These are phyloP conservation scores for Trachurus trachurus DNA, from an alignment of 2,797 vertebrate species.

Conservation along the genomic window DNA sequence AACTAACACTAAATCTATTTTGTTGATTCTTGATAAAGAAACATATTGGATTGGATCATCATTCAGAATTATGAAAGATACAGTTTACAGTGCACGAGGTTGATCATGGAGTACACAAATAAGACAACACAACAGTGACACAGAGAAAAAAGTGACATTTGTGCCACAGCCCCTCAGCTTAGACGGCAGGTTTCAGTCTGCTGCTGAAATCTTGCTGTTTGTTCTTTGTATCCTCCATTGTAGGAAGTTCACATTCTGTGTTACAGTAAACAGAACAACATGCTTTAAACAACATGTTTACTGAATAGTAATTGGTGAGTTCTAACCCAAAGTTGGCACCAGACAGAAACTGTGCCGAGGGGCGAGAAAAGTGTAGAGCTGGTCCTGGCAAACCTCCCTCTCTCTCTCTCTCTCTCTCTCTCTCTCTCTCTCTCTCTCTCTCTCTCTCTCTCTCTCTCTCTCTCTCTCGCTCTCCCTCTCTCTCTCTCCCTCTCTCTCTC, in stretches of 20 bases:
- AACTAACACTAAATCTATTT: neutral
- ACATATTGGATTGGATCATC: neutral
- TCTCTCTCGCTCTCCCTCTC: neutral
- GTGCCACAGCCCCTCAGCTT: conserved; percentile 12
- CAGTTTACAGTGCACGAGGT: neutral
- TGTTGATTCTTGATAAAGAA: neutral
- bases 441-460: conserved; percentile 53
- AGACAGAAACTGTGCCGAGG: conserved; percentile 9
- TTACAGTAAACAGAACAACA: neutral
- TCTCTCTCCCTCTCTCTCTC: neutral
- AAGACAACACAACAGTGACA: neutral
- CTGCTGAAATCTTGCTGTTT: neutral
- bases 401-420: neutral
- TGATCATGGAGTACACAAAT: neutral
- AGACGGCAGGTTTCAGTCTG: conserved; percentile 1
- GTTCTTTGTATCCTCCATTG: neutral
- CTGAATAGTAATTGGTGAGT: conserved; percentile 7
- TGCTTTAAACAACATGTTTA: neutral
- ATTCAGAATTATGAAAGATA: neutral
- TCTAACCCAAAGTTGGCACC: conserved; percentile 24
- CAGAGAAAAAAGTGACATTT: conserved; percentile 16
- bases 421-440: conserved; percentile 54
- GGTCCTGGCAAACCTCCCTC: conserved; percentile 13
- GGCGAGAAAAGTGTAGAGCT: conserved; percentile 34
- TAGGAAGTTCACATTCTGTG: neutral